Percentiles rank a stretch among this genome's conserved stretches.
phyloP scores from a whole-genome alignment of 1,140 invertebrate species.

The Spodoptera frugiperda region DNA sequence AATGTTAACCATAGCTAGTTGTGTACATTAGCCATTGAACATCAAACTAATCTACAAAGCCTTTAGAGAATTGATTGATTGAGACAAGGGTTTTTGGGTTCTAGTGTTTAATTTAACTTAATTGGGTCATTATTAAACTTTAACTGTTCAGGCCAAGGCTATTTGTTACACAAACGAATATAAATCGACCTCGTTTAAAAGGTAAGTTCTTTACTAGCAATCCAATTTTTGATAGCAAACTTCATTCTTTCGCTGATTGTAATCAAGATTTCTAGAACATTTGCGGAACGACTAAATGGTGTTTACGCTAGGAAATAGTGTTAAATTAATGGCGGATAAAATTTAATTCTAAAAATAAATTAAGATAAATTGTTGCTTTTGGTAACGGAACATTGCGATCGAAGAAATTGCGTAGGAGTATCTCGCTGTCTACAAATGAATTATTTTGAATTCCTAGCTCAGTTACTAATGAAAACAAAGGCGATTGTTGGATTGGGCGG shows the following conservation, averaged over 20 bases:
- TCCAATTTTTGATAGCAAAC: slow-evolving; percentile 13
- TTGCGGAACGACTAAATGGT: slow-evolving; percentile 8
- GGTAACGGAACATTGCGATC: not conserved
- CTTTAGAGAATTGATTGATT: slow-evolving; percentile 40
- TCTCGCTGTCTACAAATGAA: slow-evolving; percentile 1
- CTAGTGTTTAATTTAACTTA: slow-evolving; percentile 34
- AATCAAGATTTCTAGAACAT: slow-evolving; percentile 7
- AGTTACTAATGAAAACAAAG: not conserved
- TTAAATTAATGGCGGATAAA: slow-evolving; percentile 26
- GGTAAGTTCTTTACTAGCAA: slow-evolving; percentile 10
- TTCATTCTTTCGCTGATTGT: slow-evolving; percentile 8
- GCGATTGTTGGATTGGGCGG: too few species aligned
- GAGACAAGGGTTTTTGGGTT: slow-evolving; percentile 43
- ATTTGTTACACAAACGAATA: slow-evolving; percentile 18
- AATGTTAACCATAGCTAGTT: slow-evolving; percentile 4
- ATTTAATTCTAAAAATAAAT: slow-evolving; percentile 15
- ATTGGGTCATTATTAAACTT: slow-evolving; percentile 43
- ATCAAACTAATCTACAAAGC: slow-evolving; percentile 9
- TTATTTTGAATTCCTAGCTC: not conserved
- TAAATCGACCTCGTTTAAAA: slow-evolving; percentile 16
- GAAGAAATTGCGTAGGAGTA: not conserved
- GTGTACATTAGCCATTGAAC: slow-evolving; percentile 16
- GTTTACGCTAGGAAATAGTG: slow-evolving; percentile 6
- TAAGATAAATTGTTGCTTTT: slow-evolving; percentile 21
- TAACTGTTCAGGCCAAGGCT: slow-evolving; percentile 2